Base-by-base conservation (phyloP, 2,797 vertebrate genomes). In the Mus caroli region DNA sequence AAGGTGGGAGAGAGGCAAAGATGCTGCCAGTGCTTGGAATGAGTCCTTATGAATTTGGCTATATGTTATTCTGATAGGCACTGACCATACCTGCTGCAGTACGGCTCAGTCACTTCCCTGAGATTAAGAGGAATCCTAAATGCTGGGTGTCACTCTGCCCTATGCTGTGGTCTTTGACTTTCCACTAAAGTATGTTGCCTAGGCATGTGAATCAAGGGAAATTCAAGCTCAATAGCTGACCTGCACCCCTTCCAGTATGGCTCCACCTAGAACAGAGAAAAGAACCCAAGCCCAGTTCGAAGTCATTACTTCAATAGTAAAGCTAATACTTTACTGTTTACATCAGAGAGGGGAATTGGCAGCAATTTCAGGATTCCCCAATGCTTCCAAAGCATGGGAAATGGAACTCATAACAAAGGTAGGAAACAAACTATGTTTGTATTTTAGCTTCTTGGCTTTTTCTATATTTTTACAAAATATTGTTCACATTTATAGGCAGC, bases 221-320 rank as follows among this genome's bases (percentile, higher is more conserved):
- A 43, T 31, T 84, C 1, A 9, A 6, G 8, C 1, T 88, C 13
- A 87, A 0, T 50, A n/a, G 37, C 34, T 1, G 7, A 1, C 58
- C 3, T 2, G 9, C 4, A 22, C 28, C n/a, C n/a, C 6, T 71
- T 58, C 19, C 15, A 22, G 6, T 1, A 2, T 43, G 19, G 0
- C 7, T 69, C 46, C 28, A 2, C 46, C 20, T 40, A 80, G 76
- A n/a, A 10, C 4, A 92, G 20, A 88, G 15, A n/a, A 52, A 22
- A 43, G 15, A 91, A 15, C 69, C 22, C 56, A 88, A 58, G 37
- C 52, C 8, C 2, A n/a, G 64, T 90, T 22, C 7, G 11, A 43
- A 58, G n/a, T 46, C 20, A n/a, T 52, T 82, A 80, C 52, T 91
- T 56, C 22, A 60, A 7, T 78, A 94, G 69, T 75, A 56, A 67